phyloP scores from a whole-genome alignment of 2,888 invertebrate species.

The Ferrisia virgata region DNA sequence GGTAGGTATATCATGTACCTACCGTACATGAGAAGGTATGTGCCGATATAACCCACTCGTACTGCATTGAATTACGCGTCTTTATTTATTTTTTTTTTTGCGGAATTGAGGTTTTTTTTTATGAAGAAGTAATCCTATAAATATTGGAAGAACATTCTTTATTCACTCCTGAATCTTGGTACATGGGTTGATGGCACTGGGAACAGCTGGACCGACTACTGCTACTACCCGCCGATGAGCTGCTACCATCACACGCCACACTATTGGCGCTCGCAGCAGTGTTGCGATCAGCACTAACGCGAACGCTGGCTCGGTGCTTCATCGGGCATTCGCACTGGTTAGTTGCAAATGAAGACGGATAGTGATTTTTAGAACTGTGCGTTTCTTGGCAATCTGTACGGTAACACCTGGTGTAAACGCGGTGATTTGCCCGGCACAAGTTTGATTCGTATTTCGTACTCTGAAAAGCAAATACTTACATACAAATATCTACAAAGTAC shows the following conservation, averaged over 20 bases:
- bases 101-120: no score
- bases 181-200: constrained; percentile 41
- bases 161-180: constrained; percentile 23
- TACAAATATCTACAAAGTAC: no score
- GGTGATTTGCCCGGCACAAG: background rate
- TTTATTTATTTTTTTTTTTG: no score
- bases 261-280: no score
- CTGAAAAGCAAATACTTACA: background rate
- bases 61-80: no score
- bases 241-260: constrained; percentile 21
- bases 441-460: background rate
- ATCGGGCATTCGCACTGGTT: background rate
- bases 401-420: constrained; percentile 27
- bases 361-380: no score
- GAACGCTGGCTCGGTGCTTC: background rate
- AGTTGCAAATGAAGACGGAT: background rate
- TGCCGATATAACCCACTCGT: no score
- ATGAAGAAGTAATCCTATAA: background rate
- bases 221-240: constrained; percentile 21
- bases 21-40: no score
- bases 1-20: no score
- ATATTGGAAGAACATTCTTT: constrained; percentile 38
- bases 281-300: background rate
- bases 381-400: constrained; percentile 35
- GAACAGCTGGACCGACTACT: constrained; percentile 44